phyloP scores from a whole-genome alignment of 1,140 invertebrate genomes.

The Lamellibrachia luymesi region DNA sequence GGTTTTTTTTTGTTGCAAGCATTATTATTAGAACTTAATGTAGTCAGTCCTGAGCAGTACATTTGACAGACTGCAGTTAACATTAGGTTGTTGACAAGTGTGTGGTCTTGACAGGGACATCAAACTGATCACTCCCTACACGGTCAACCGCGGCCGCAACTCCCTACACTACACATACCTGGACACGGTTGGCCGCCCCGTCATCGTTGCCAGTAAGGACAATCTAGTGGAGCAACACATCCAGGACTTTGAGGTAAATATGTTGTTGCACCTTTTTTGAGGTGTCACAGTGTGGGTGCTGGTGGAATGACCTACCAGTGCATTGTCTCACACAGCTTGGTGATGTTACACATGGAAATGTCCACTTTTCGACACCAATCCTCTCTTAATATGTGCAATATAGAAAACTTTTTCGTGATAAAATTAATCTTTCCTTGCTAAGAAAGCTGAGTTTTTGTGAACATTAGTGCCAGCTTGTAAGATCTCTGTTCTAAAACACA shows the following conservation, averaged over 20 bases:
- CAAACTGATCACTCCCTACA: conserved; percentile 79
- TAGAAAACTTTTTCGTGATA: too few species aligned
- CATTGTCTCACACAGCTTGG: too few species aligned
- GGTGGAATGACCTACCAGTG: too few species aligned
- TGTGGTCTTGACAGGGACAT: conserved; percentile 64
- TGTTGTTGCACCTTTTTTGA: background rate
- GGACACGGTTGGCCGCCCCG: conserved; percentile 88
- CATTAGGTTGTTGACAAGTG: background rate
- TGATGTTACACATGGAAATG: too few species aligned
- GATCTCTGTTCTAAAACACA: background rate
- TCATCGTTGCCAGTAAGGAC: conserved; percentile 79
- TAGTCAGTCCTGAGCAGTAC: too few species aligned
- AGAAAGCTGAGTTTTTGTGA: background rate
- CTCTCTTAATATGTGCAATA: too few species aligned
- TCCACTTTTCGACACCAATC: too few species aligned
- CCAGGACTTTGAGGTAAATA: conserved; percentile 73
- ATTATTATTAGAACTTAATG: too few species aligned
- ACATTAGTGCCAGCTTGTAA: background rate
- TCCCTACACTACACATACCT: conserved; percentile 88
- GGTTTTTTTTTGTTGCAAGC: too few species aligned
- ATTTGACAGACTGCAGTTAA: too few species aligned
- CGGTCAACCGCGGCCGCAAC: conserved; percentile 73
- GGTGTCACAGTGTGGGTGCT: background rate
- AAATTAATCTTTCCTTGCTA: too few species aligned
- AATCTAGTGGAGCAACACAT: conserved; percentile 97